phyloP scores from a whole-genome alignment of 1,140 invertebrate genomes.

The Drosophila kanapiae region DNA sequence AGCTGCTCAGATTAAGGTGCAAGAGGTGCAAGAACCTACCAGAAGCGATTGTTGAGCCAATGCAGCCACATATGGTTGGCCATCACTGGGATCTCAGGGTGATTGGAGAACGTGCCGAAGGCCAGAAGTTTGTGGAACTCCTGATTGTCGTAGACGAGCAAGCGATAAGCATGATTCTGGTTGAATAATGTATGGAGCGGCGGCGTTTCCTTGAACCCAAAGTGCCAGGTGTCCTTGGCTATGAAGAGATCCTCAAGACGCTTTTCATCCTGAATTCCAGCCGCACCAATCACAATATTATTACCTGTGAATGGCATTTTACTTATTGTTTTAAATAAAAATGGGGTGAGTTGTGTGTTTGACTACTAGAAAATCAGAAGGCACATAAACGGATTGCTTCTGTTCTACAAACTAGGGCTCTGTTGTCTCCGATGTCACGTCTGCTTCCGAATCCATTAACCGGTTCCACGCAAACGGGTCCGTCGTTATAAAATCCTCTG shows the following conservation, averaged over 20 bases:
- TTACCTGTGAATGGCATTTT: constrained; percentile 12
- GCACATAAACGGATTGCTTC: constrained; percentile 17
- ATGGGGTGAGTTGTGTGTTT: constrained; percentile 7
- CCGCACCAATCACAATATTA: constrained; percentile 32
- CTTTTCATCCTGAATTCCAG: constrained; percentile 21
- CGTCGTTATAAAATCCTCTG: constrained; percentile 51
- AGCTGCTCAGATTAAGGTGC: too few species aligned
- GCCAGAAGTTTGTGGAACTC: constrained; percentile 15
- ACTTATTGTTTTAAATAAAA: not conserved
- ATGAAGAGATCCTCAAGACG: constrained; percentile 32
- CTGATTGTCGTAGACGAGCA: constrained; percentile 19
- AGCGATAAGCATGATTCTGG: constrained; percentile 45
- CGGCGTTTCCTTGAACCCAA: constrained; percentile 38
- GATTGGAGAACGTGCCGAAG: constrained; percentile 53
- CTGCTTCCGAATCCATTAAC: not conserved
- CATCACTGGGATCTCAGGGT: constrained; percentile 59
- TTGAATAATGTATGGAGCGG: constrained; percentile 32
- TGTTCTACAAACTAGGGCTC: not conserved
- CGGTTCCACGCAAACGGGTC: not conserved
- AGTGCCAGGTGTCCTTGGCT: not conserved
- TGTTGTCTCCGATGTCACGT: not conserved
- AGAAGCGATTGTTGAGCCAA: constrained; percentile 60
- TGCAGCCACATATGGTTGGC: constrained; percentile 58
- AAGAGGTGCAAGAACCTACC: constrained; percentile 18
- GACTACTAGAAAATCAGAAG: not conserved